A percentile compares a stretch with the other conserved stretches of the same genome.
Evolutionary conservation across 2,113 vertebrate species (phyloP).

Genomic region (Hepsetus odoe): DNA sequence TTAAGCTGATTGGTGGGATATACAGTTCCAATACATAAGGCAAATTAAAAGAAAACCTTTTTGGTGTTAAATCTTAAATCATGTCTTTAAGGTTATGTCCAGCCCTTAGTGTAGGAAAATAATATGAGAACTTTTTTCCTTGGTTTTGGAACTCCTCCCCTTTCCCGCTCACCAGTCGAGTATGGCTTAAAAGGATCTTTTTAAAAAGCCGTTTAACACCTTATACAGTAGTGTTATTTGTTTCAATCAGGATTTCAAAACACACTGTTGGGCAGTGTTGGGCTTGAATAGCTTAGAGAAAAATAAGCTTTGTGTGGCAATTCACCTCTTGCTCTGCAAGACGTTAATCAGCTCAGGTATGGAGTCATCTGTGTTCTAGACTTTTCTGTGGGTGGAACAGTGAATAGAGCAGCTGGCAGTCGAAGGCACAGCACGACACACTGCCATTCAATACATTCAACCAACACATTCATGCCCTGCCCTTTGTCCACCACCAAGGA

Average conservation of each 20-base stretch:
- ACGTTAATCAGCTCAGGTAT: background rate
- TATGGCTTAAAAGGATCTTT: background rate
- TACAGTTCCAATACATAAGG: no score
- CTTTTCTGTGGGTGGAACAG: background rate
- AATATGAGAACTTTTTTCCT: no score
- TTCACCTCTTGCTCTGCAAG: background rate
- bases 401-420: constrained; percentile 12
- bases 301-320: background rate
- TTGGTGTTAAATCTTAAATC: no score
- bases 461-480: constrained; percentile 25
- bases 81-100: no score
- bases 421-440: background rate
- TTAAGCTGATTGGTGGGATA: no score
- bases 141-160: no score
- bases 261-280: background rate
- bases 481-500: background rate
- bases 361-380: constrained; percentile 15
- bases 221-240: background rate
- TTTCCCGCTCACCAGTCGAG: background rate
- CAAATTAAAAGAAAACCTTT: no score
- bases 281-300: background rate
- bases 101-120: no score
- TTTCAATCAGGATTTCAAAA: background rate
- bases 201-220: background rate
- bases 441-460: background rate